Percentiles rank a stretch among this genome's conserved stretches.
These are phyloP conservation scores for Dipodomys merriami DNA, from an alignment of 2,113 vertebrate genomes.

Conservation along the genomic window DNA sequence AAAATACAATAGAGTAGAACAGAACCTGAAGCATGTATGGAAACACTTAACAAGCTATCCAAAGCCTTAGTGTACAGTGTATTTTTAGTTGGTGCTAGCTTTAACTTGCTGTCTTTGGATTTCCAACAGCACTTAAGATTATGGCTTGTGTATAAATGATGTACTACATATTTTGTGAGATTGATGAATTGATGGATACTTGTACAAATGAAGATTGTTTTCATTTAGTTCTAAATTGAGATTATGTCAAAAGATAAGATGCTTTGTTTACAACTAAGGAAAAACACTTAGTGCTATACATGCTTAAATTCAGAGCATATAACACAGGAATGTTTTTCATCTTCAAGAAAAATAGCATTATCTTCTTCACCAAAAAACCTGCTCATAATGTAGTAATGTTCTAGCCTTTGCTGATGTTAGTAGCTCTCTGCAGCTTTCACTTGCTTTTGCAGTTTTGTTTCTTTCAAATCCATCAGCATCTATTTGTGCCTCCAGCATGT, in stretches of 20 bases:
- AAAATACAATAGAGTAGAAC: background rate
- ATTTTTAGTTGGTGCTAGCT: background rate
- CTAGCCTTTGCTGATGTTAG: background rate
- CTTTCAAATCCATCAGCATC: background rate
- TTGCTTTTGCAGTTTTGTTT: background rate
- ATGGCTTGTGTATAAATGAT: background rate
- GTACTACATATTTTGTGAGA: background rate
- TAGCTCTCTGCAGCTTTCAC: background rate
- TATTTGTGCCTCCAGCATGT: background rate
- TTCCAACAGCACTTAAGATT: background rate
- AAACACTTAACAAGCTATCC: background rate
- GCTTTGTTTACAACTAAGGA: background rate
- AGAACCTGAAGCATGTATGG: background rate
- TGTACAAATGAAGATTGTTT: slow-evolving; percentile 2
- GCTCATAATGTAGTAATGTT: fast-evolving
- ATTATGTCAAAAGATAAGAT: background rate
- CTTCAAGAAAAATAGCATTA: background rate
- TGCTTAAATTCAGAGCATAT: background rate
- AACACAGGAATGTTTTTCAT: background rate
- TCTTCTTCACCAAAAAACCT: background rate
- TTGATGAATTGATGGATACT: background rate
- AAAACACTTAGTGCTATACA: background rate
- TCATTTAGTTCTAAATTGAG: slow-evolving; percentile 22
- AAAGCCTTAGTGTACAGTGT: background rate
- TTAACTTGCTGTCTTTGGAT: background rate